A percentile compares a stretch with the other conserved stretches of the same genome.
Conservation (phyloP, 2,888 invertebrate species). For the Athripsodes cinereus region DNA sequence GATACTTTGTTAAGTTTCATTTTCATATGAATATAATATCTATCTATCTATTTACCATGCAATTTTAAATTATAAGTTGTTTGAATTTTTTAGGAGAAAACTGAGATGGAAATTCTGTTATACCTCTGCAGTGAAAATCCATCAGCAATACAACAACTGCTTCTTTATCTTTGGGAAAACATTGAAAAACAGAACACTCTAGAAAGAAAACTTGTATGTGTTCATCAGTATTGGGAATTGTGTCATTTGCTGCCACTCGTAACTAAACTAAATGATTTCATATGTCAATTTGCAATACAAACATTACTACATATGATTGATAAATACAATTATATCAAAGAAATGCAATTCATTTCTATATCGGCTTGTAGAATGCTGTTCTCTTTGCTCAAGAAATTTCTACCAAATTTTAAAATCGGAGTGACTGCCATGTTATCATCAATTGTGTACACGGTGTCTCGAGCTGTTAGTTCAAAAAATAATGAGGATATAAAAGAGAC, state of each 20-base stretch:
- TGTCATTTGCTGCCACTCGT: slow-evolving; percentile 41
- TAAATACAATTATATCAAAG: slow-evolving; percentile 33
- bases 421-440: slow-evolving; percentile 46
- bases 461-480: slow-evolving; percentile 31
- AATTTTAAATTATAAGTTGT: too few relatives aligned
- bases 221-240: slow-evolving; percentile 54
- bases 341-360: slow-evolving; percentile 34
- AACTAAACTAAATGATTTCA: slow-evolving; percentile 44
- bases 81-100: slow-evolving; percentile 38
- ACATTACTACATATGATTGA: slow-evolving; percentile 49
- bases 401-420: slow-evolving; percentile 40
- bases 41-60: too few relatives aligned
- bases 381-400: slow-evolving; percentile 38
- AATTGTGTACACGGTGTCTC: slow-evolving; percentile 45
- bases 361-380: slow-evolving; percentile 40
- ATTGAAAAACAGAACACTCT: slow-evolving; percentile 42
- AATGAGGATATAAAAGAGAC: slow-evolving; percentile 35
- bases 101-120: slow-evolving; percentile 36
- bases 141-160: slow-evolving; percentile 47
- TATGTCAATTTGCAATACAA: slow-evolving; percentile 52
- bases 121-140: slow-evolving; percentile 45
- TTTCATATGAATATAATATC: too few relatives aligned
- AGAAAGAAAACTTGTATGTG: slow-evolving; percentile 48
- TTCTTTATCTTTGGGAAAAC: slow-evolving; percentile 45
- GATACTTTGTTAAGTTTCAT: too few relatives aligned